These are phyloP conservation scores for Eubucco bourcierii DNA, from an alignment of 2,113 vertebrate species.

Conservation along the genomic window DNA sequence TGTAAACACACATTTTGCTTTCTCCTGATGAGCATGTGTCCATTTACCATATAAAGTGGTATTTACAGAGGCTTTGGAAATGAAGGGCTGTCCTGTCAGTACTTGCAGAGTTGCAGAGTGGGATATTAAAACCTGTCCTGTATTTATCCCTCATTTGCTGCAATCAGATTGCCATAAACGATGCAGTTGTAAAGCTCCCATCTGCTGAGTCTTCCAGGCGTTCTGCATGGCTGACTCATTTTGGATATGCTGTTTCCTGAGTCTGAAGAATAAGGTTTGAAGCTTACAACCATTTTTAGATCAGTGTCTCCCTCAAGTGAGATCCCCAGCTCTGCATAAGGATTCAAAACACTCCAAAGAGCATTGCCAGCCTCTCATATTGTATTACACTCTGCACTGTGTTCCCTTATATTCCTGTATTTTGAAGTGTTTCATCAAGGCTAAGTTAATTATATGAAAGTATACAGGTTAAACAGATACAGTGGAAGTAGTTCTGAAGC, in stretches of 20 bases:
- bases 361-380: accelerated
- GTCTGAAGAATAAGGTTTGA: neutral
- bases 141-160: slow-evolving; percentile 24
- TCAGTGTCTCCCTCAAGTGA: neutral
- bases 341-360: neutral
- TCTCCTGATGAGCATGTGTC: neutral
- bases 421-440: neutral
- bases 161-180: slow-evolving; percentile 20
- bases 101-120: slow-evolving; percentile 8
- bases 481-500: neutral
- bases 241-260: neutral
- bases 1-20: slow-evolving; percentile 35
- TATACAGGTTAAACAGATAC: neutral
- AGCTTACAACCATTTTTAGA: neutral
- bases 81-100: neutral
- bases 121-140: slow-evolving; percentile 23
- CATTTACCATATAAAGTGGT: slow-evolving; percentile 27
- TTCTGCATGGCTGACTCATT: neutral
- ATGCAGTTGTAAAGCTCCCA: neutral
- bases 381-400: neutral
- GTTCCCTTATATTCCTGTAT: neutral
- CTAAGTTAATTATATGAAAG: slow-evolving; percentile 33
- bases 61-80: slow-evolving; percentile 11
- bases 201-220: neutral
- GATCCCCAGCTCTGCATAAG: neutral